These are phyloP conservation scores for Torymus auratus DNA, from an alignment of 2,888 invertebrate species.

Conservation along the genomic window DNA sequence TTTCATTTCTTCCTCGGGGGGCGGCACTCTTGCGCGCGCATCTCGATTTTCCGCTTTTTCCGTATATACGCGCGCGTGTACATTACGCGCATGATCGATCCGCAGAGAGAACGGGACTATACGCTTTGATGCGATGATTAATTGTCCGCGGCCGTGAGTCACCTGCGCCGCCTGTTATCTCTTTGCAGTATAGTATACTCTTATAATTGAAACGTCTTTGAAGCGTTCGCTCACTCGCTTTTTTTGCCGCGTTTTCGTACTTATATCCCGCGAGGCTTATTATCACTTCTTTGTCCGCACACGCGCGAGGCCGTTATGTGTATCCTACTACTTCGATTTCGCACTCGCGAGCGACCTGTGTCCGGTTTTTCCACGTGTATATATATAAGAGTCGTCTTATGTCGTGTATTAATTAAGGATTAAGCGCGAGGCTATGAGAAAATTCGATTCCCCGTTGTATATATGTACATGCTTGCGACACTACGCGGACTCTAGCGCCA, in stretches of 20 bases:
- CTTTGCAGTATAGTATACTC: not conserved
- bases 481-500: not conserved
- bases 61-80: not conserved
- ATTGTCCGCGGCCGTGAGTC: constrained; percentile 35
- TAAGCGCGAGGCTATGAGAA: constrained; percentile 33
- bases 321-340: not conserved
- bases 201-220: constrained; percentile 52
- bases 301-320: not conserved
- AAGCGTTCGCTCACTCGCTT: too few relatives aligned
- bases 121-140: constrained; percentile 42
- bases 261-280: not conserved
- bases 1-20: constrained; percentile 32
- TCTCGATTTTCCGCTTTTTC: constrained; percentile 55
- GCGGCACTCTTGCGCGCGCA: constrained; percentile 6
- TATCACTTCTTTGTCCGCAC: not conserved
- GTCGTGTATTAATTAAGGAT: constrained; percentile 43
- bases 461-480: constrained; percentile 6
- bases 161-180: not conserved
- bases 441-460: constrained; percentile 8
- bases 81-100: not conserved
- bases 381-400: not conserved
- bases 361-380: not conserved
- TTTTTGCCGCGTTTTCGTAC: not conserved
- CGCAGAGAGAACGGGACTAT: not conserved
- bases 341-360: not conserved